Percentiles rank a stretch among this genome's conserved stretches.
These are phyloP conservation scores for Parapristionchus giblindavisi DNA, from an alignment of 2,888 invertebrate genomes.

Conservation along the genomic window DNA sequence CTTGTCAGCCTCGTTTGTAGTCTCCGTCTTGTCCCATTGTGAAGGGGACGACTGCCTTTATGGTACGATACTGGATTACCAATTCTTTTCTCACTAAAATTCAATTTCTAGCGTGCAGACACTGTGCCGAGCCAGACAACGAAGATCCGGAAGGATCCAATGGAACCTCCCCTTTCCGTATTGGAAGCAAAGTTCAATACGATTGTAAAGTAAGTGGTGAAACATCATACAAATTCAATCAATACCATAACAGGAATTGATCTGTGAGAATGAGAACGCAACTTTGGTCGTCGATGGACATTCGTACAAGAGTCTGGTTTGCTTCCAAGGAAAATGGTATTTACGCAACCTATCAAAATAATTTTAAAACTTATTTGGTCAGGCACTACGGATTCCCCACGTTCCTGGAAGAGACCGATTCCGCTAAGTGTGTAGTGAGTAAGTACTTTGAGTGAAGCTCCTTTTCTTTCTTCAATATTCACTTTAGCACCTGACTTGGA, in stretches of 20 bases:
- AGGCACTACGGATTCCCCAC: slow-evolving; percentile 16
- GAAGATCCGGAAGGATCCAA: neutral
- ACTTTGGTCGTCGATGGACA: slow-evolving; percentile 16
- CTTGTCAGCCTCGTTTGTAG: neutral
- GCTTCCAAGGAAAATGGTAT: slow-evolving; percentile 33
- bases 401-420: neutral
- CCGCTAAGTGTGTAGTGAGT: slow-evolving; percentile 4
- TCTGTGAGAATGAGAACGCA: neutral
- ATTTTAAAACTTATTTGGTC: neutral
- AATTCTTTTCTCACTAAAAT: neutral
- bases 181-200: neutral
- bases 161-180: neutral
- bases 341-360: neutral
- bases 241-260: slow-evolving; percentile 3
- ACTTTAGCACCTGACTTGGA: neutral
- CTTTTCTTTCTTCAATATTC: neutral
- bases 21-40: neutral
- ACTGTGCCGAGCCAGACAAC: neutral
- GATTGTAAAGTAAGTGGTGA: slow-evolving; percentile 16
- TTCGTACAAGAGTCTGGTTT: neutral
- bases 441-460: neutral
- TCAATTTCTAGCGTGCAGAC: neutral
- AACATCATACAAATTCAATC: neutral
- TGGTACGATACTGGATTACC: neutral
- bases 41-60: slow-evolving; percentile 25